Evolutionary conservation across 1,140 invertebrate species (phyloP), one percentile per base, ranked within the genome.

Genomic region (Drosophila sp.): DNA sequence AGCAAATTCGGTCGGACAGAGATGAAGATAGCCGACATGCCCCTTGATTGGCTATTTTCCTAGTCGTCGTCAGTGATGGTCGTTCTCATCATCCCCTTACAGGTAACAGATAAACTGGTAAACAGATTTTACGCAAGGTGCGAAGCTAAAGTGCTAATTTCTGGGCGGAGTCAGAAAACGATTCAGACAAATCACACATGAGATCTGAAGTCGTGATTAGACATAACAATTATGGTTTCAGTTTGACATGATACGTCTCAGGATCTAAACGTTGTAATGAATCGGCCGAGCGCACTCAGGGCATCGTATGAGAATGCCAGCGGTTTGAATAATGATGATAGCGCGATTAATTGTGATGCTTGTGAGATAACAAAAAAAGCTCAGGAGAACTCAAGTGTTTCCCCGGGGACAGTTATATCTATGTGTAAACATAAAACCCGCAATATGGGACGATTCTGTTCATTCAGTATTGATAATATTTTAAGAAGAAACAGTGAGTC

Each of bases 401-500:
- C 38, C 25, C 23, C 29, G 11, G 27, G 5, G 10, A 29, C 35
- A 29, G 6, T 29, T 17, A 44, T 61, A 61, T 61, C 60, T 41
- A 25, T 40, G 10, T 44, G 60, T 38, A 58, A 38, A 35, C 40
- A 29, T 44, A 61, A 30, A 30, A 58, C 35, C 2, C 56, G 55
- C 23, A 62, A 60, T 30, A 35, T 33, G 35, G 40, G 27, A 10
- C 40, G 47, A 25, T 33, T 23, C 7, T 57, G 50, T 23, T 70
- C 75, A 10, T 77, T 77, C 61, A 77, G 75, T 74, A 77, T 77
- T 66, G 75, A 77, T 6, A 77, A 74, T 47, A 77, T 77, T 4
- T 61, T 77, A 33, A 56, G 41, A 7, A 54, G 30, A 6, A 74
- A 73, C 11, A 68, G 70, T 29, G 38, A 66, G 29, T 40, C 35